phyloP scores from a whole-genome alignment of 2,797 vertebrate species.

The Alcedo quadribrachys region DNA sequence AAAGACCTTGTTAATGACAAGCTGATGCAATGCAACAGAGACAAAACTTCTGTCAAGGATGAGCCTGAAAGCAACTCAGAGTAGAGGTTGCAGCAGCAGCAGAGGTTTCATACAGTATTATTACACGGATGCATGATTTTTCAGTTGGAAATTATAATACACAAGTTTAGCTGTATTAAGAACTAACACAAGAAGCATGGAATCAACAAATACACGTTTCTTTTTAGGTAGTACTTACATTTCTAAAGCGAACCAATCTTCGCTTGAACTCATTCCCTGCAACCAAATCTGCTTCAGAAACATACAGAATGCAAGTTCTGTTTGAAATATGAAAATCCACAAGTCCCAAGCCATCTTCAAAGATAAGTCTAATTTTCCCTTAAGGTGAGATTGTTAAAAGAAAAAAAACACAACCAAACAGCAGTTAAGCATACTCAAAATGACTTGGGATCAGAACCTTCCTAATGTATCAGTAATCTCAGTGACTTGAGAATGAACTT shows the following conservation, averaged over 20 bases:
- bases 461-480: neutral
- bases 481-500: neutral
- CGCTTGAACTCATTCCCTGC: constrained; percentile 86
- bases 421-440: neutral
- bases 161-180: neutral
- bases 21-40: neutral
- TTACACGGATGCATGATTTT: neutral
- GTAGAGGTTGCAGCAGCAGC: neutral
- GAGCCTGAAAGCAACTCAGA: neutral
- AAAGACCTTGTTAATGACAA: neutral
- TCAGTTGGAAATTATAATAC: neutral
- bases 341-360: constrained; percentile 84
- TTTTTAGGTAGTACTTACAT: constrained; percentile 79
- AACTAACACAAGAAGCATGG: neutral
- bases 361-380: constrained; percentile 83
- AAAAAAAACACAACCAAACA: neutral
- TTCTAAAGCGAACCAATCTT: constrained; percentile 88
- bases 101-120: neutral
- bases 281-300: constrained; percentile 89
- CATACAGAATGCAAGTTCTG: constrained; percentile 84
- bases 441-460: neutral
- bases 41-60: neutral
- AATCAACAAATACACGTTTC: neutral
- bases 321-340: constrained; percentile 90
- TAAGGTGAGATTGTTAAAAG: neutral